Percentiles rank a stretch among this genome's conserved stretches.
Evolutionary conservation across 2,797 vertebrate genomes (phyloP).

Genomic region (Microctenopoma stevenorrisi): DNA sequence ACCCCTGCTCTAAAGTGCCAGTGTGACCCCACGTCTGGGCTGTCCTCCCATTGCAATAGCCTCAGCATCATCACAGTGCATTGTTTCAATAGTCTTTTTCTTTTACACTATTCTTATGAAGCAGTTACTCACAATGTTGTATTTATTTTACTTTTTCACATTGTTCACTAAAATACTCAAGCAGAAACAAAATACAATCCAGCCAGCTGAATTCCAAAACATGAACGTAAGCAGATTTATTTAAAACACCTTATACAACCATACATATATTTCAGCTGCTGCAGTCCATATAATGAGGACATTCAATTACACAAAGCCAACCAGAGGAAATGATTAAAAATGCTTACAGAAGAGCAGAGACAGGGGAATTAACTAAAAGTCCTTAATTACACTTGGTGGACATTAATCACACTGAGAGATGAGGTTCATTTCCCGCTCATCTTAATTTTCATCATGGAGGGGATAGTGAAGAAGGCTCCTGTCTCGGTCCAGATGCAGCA

Average conservation of each 20-base stretch:
- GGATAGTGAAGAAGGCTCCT: conserved; percentile 50
- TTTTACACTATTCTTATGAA: no score
- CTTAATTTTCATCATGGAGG: conserved; percentile 81
- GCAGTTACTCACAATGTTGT: no score
- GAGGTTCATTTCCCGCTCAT: conserved; percentile 83
- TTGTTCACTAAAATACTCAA: no score
- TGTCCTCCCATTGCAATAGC: no score
- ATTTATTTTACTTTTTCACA: no score
- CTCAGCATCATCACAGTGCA: no score
- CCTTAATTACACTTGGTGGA: conserved; percentile 85
- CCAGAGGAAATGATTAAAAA: conserved; percentile 81
- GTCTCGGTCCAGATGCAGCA: conserved; percentile 38
- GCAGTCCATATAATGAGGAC: conserved; percentile 62
- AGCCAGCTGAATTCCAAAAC: conserved; percentile 13
- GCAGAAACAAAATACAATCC: neutral
- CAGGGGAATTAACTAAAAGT: conserved; percentile 86
- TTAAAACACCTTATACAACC: conserved; percentile 40
- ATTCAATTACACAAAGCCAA: conserved; percentile 75
- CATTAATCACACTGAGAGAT: conserved; percentile 83
- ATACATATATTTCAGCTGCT: conserved; percentile 31
- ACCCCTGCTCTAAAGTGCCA: no score
- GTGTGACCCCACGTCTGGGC: no score
- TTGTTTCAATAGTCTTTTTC: no score
- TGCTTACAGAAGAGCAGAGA: conserved; percentile 74
- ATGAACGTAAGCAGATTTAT: conserved; percentile 34